Percentiles rank a stretch among this genome's conserved stretches.
Conservation (phyloP, 2,797 vertebrate species). For the Coilia nasus region DNA sequence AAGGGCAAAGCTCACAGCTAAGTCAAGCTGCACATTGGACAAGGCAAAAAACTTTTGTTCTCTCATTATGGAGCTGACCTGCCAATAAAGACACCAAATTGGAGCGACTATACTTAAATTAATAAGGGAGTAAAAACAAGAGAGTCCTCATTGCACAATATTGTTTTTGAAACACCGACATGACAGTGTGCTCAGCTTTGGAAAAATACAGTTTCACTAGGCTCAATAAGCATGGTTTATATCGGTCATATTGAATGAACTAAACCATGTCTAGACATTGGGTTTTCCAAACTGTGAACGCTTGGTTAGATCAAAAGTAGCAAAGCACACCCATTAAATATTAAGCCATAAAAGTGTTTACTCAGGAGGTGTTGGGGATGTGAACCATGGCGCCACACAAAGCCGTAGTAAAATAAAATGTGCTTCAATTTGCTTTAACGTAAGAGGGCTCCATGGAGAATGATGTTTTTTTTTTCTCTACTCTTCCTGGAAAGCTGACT, state of each 20-base stretch:
- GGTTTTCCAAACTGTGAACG: slow-evolving; percentile 4
- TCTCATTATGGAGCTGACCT: slow-evolving; percentile 13
- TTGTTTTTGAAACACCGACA: not conserved
- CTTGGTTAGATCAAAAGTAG: slow-evolving; percentile 14
- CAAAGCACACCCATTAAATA: not conserved
- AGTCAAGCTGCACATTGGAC: not conserved
- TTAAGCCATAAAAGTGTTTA: slow-evolving; percentile 20
- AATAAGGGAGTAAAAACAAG: not conserved
- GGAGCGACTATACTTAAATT: not conserved
- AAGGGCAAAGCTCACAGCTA: slow-evolving; percentile 49
- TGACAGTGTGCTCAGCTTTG: not conserved
- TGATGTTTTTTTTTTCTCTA: not conserved
- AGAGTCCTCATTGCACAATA: not conserved
- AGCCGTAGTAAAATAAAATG: slow-evolving; percentile 17
- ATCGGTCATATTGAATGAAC: slow-evolving; percentile 59
- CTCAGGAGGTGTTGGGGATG: not conserved
- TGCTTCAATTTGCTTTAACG: not conserved
- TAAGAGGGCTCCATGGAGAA: not conserved
- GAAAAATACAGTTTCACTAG: not conserved
- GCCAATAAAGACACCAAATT: slow-evolving; percentile 15
- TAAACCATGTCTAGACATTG: slow-evolving; percentile 65
- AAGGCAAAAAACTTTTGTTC: not conserved
- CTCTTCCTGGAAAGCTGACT: not conserved
- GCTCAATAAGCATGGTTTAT: slow-evolving; percentile 58
- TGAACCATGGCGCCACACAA: slow-evolving; percentile 12